Evolutionary conservation across 37 sponge, comb jelly and placozoan species (phyloP).

Genomic region (Geodia barretti): DNA sequence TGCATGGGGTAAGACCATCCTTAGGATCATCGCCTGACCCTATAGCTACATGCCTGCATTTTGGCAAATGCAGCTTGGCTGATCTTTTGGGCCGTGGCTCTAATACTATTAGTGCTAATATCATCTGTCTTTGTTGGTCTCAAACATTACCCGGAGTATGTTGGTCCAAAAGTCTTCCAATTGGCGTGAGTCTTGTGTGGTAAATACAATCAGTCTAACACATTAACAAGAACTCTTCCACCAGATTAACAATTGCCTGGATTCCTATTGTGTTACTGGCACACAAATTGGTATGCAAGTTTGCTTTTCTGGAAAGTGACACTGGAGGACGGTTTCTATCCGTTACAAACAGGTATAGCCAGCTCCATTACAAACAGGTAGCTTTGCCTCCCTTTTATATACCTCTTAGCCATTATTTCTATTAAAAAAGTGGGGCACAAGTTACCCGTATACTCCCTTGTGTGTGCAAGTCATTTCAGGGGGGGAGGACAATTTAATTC

Average conservation of each 20-base stretch:
- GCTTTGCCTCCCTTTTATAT: too few species aligned
- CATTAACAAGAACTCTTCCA: too few species aligned
- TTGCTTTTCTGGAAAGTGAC: not conserved
- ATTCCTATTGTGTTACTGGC: not conserved
- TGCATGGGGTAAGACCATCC: conserved; percentile 25
- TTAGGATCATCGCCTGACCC: too few species aligned
- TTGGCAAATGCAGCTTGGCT: not conserved
- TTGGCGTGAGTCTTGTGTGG: not conserved
- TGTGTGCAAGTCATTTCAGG: too few species aligned
- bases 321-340: not conserved
- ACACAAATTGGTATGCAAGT: not conserved
- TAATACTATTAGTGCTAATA: not conserved
- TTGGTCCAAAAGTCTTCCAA: not conserved
- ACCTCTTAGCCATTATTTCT: too few species aligned
- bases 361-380: too few species aligned
- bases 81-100: not conserved
- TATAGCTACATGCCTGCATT: too few species aligned
- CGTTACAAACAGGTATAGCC: conserved; percentile 2
- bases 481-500: too few species aligned
- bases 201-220: too few species aligned
- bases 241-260: not conserved
- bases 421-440: too few species aligned
- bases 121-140: not conserved
- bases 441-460: too few species aligned
- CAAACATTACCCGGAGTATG: not conserved